Conservation (phyloP, 37 sponge, comb jelly and placozoan species). For the Amphimedon queenslandica region DNA sequence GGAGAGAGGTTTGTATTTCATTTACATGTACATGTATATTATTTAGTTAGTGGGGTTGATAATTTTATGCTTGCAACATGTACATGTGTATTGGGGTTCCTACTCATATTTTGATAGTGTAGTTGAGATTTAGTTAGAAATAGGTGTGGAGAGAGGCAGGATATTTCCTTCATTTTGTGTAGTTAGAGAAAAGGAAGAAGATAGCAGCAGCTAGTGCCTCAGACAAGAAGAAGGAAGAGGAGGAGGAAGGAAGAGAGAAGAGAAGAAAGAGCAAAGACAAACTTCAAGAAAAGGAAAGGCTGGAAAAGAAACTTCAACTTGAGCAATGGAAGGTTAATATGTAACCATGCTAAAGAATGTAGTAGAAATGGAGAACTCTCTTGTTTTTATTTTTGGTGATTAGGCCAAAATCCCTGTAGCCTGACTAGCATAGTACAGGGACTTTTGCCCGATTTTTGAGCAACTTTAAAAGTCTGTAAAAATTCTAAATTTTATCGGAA, state of each 20-base stretch:
- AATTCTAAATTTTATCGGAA: too few species aligned
- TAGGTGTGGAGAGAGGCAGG: constrained; percentile 18
- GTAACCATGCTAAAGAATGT: too few species aligned
- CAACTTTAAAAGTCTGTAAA: too few species aligned
- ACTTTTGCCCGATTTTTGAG: too few species aligned
- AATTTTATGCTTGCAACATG: background rate
- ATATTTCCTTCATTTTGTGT: too few species aligned
- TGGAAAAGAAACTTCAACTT: background rate
- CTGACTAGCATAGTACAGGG: too few species aligned
- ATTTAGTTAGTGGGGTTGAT: background rate
- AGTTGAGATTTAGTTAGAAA: background rate
- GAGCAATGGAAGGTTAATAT: background rate
- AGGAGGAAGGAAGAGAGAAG: constrained; percentile 9
- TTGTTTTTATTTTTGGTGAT: constrained; percentile 38
- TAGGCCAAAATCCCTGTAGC: background rate
- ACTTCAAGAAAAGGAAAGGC: background rate
- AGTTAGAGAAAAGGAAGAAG: too few species aligned
- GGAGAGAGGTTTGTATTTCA: constrained; percentile 32
- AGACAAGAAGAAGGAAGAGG: constrained; percentile 23
- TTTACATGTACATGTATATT: background rate
- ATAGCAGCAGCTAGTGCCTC: background rate
- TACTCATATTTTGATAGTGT: too few species aligned
- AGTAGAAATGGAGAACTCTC: constrained; percentile 36
- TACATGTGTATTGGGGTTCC: background rate
- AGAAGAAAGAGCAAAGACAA: constrained; percentile 14